phyloP scores from a whole-genome alignment of 2,888 invertebrate genomes.

The Augochlorella aurata region DNA sequence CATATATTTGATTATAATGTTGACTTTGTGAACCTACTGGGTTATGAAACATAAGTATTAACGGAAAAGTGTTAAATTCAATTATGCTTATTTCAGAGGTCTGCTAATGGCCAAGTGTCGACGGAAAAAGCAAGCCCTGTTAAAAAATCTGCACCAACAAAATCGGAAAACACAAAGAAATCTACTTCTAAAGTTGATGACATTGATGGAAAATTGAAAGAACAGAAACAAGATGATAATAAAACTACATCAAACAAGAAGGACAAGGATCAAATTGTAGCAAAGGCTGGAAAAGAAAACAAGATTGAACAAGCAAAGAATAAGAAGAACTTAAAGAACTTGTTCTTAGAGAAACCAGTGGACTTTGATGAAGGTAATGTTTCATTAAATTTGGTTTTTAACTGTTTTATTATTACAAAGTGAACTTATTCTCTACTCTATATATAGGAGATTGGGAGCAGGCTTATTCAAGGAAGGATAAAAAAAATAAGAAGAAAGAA shows the following conservation, averaged over 20 bases:
- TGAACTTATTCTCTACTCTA: slow-evolving; percentile 22
- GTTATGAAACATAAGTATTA: background rate
- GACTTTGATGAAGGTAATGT: slow-evolving; percentile 87
- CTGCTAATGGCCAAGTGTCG: slow-evolving; percentile 85
- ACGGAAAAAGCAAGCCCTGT: slow-evolving; percentile 84
- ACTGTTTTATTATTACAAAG: background rate
- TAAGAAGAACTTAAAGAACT: slow-evolving; percentile 85
- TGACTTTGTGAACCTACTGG: background rate
- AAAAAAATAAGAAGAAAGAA: slow-evolving; percentile 87
- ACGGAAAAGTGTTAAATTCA: background rate
- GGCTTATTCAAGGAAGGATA: slow-evolving; percentile 87
- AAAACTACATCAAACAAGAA: slow-evolving; percentile 79
- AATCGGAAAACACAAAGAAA: slow-evolving; percentile 83
- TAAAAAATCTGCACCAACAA: slow-evolving; percentile 82
- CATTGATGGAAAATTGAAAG: slow-evolving; percentile 82
- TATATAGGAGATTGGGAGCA: slow-evolving; percentile 86
- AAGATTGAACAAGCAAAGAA: slow-evolving; percentile 84
- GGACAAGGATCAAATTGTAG: slow-evolving; percentile 72
- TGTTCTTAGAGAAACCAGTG: slow-evolving; percentile 86
- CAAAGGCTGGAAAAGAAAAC: slow-evolving; percentile 81
- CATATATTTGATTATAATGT: background rate
- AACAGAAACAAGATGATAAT: slow-evolving; percentile 83
- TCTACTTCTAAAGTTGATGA: slow-evolving; percentile 81
- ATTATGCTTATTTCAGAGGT: slow-evolving; percentile 83
- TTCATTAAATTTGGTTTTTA: background rate